phyloP scores from a whole-genome alignment of 2,113 vertebrate species.

The Lophochroa leadbeateri region DNA sequence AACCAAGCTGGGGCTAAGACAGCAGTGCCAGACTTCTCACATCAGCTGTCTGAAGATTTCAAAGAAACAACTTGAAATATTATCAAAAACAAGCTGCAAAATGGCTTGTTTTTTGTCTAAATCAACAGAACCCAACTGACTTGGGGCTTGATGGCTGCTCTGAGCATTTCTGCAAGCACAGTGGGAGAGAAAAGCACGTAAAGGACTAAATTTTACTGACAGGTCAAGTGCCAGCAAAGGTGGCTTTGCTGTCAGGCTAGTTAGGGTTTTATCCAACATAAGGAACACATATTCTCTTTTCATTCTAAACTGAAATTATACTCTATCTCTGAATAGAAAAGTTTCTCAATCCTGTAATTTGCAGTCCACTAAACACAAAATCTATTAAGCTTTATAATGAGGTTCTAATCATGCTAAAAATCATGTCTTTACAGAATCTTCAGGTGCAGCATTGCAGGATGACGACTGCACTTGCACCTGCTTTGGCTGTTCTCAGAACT shows the following conservation, averaged over 20 bases:
- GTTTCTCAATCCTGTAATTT: constrained; percentile 1
- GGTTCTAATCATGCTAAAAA: background rate
- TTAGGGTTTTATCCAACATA: background rate
- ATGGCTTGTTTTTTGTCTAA: background rate
- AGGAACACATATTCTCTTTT: background rate
- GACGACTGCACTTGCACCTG: background rate
- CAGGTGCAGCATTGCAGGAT: background rate
- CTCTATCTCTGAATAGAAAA: background rate
- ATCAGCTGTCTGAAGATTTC: background rate
- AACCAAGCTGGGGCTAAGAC: background rate
- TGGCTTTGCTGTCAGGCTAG: background rate
- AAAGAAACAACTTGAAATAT: background rate
- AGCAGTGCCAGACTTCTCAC: background rate
- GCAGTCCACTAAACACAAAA: background rate
- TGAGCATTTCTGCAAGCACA: background rate
- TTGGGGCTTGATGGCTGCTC: background rate
- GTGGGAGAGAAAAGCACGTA: background rate
- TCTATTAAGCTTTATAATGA: background rate
- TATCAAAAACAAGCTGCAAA: background rate
- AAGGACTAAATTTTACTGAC: background rate
- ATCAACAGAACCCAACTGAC: background rate
- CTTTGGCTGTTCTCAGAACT: background rate
- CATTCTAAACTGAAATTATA: background rate
- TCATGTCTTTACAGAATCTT: background rate
- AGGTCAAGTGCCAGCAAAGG: background rate